Percentiles rank a stretch among this genome's conserved stretches.
phyloP scores from a whole-genome alignment of 64 coral and sea anemone species.

The Pocillopora damicornis region DNA sequence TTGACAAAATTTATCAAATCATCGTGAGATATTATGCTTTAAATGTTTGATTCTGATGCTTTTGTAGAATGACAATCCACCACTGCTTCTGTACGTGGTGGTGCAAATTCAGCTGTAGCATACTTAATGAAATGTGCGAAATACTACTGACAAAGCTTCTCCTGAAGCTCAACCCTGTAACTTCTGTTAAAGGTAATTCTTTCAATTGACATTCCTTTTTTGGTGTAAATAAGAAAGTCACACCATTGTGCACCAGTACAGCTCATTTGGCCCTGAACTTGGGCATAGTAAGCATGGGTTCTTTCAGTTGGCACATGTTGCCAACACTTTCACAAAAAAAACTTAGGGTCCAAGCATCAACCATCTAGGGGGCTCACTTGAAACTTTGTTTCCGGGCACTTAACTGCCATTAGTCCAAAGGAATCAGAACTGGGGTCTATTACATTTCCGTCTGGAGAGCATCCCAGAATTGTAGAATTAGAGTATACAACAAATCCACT shows the following conservation, averaged over 20 bases:
- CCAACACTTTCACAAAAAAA: constrained; percentile 32
- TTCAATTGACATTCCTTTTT: constrained; percentile 39
- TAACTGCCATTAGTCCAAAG: constrained; percentile 29
- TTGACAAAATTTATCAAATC: no score
- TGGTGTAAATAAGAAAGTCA: constrained; percentile 41
- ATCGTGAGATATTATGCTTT: no score
- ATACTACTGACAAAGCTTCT: not conserved
- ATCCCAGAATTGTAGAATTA: constrained; percentile 19
- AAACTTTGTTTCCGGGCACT: constrained; percentile 20
- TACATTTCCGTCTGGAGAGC: constrained; percentile 50
- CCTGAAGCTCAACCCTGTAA: constrained; percentile 31
- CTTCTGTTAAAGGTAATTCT: constrained; percentile 35
- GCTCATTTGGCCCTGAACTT: constrained; percentile 58
- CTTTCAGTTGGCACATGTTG: constrained; percentile 14
- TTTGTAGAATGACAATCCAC: no score
- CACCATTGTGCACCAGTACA: constrained; percentile 36
- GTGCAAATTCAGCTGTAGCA: no score
- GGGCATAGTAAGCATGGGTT: not conserved
- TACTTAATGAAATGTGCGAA: no score
- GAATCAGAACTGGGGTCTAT: constrained; percentile 41
- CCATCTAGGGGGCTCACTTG: no score
- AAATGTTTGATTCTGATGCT: no score
- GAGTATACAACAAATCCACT: constrained; percentile 47
- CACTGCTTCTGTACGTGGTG: no score
- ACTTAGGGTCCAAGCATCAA: no score